A percentile compares a stretch with the other conserved stretches of the same genome.
phyloP scores from a whole-genome alignment of 1,140 invertebrate species.

The Cherax destructor region DNA sequence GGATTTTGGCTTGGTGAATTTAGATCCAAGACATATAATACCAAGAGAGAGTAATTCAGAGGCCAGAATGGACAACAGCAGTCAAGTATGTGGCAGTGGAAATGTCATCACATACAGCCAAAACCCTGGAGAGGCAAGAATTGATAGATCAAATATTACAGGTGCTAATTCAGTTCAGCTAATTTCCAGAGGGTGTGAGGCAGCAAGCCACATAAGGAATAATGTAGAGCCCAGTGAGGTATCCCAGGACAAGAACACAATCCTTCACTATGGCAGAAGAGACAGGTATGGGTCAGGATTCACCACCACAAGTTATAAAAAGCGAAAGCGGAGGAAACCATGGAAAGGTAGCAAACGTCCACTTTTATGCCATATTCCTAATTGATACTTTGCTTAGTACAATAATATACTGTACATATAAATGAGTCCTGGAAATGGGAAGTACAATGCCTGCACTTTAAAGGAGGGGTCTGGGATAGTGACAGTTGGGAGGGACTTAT shows the following conservation, averaged over 20 bases:
- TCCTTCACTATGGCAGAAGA: too few species aligned
- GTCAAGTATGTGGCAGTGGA: background rate
- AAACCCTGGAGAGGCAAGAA: background rate
- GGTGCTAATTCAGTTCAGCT: background rate
- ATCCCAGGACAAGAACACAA: background rate
- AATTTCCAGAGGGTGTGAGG: background rate
- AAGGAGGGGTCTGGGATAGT: too few species aligned
- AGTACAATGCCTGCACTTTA: too few species aligned
- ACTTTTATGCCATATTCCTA: background rate
- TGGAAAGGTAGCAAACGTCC: background rate
- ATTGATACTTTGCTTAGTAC: background rate
- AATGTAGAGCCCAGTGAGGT: background rate
- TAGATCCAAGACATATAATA: too few species aligned
- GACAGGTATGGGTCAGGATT: background rate
- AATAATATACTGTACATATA: background rate
- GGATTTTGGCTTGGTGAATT: too few species aligned
- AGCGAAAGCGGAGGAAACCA: background rate
- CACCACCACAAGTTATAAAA: background rate
- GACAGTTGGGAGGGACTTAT: too few species aligned
- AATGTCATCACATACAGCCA: background rate
- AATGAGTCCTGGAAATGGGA: too few species aligned
- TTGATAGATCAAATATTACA: background rate
- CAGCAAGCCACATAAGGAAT: background rate
- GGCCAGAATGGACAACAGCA: background rate
- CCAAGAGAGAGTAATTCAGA: background rate